These are phyloP conservation scores for Danio choprae DNA, from an alignment of 2,797 vertebrate genomes.

Conservation along the genomic window DNA sequence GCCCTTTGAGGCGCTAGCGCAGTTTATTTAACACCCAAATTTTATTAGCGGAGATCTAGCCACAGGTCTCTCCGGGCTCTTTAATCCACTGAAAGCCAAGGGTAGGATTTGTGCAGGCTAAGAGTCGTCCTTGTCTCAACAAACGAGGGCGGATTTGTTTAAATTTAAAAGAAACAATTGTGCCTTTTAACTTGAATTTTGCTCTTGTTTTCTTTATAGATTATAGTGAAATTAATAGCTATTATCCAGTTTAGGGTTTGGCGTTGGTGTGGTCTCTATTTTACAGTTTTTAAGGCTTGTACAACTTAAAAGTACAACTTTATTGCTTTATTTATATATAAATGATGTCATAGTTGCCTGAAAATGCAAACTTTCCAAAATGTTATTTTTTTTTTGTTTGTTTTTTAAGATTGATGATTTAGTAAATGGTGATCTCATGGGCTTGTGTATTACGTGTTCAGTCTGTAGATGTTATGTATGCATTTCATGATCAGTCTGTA, in stretches of 20 bases:
- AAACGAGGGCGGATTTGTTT: constrained; percentile 37
- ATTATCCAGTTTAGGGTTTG: not conserved
- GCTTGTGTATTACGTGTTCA: too few relatives aligned
- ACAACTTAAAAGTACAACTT: too few relatives aligned
- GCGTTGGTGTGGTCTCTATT: not conserved
- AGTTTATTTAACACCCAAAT: constrained; percentile 62
- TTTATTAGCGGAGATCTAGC: constrained; percentile 58
- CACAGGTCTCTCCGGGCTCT: constrained; percentile 46
- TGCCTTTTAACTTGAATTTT: constrained; percentile 6
- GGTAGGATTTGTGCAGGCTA: constrained; percentile 30
- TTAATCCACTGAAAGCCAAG: constrained; percentile 50
- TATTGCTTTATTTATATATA: too few relatives aligned
- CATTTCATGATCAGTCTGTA: too few relatives aligned
- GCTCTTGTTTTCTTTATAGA: not conserved
- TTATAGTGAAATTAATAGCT: not conserved
- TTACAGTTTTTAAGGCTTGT: not conserved
- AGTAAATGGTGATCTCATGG: too few relatives aligned
- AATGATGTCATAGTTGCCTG: too few relatives aligned
- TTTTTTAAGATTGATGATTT: too few relatives aligned
- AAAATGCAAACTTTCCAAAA: too few relatives aligned
- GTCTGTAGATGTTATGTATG: too few relatives aligned
- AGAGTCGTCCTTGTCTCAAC: constrained; percentile 32
- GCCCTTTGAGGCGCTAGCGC: constrained; percentile 56
- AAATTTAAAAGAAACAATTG: too few relatives aligned
- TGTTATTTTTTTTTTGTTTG: too few relatives aligned